Evolutionary conservation across 2,888 invertebrate genomes (phyloP), one percentile per base, ranked within the genome.

Genomic region (Eustalomyia histrio): DNA sequence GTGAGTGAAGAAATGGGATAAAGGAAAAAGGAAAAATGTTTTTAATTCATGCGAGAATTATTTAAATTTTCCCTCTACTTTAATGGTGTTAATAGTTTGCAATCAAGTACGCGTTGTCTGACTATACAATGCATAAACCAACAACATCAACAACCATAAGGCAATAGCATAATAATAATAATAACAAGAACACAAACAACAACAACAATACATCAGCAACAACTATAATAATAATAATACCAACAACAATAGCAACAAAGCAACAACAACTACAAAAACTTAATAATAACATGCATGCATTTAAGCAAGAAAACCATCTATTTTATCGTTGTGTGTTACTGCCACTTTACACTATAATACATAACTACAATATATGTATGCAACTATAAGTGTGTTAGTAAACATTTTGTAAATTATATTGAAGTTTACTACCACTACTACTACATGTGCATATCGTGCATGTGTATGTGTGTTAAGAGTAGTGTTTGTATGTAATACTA

Each of bases 81-180:
- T 84, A 86, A 87, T 86, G 85, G 85, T 85, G 86, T 87, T 88
- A 88, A 88, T 86, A 85, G 86, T 84, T 83, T 84, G 84, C 85
- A 85, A 87, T 87, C 85, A 87, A 84, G 85, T 83, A 50, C 68
- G 72, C 76, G 73, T 65, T 71, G 80, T 69, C 75, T 71, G 69
- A 53, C 57, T 43, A 43, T 53, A 17, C 17, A 16, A 60, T 52
- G 29, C 7, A 53, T 57, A 65, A 64, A 78, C 53, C 58, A 73
- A 65, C 68, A 58, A 17, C 24, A 74, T 24, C 76, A 69, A 33
- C 69, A 50, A 47, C 60, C 69, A 74, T 53, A 43, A 80, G 57
- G 58, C 50, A 71, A 58, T 57, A 63, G 18, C 64, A 68, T 74
- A 55, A 53, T 52, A 74, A 65, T 29, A 53, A 69, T n/a, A 53